Evolutionary conservation across 2,113 vertebrate species (phyloP), one percentile per base, ranked within the genome.

Genomic region (Alaudala cheleensis): DNA sequence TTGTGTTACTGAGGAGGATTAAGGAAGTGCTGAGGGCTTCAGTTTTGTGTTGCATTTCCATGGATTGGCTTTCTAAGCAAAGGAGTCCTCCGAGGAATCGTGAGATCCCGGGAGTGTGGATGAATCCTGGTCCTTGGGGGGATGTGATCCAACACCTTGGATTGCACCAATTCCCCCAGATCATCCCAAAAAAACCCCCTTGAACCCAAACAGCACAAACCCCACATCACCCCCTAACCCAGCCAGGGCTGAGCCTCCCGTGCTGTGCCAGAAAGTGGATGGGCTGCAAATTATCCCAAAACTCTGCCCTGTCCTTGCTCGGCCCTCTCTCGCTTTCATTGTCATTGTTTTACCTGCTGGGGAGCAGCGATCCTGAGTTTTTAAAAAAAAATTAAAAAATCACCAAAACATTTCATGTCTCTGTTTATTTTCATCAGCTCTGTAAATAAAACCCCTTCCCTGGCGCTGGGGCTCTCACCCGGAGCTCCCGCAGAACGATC

Each of bases 171-270:
- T 37, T 29, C 22, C 49, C n/a, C 34, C 51, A 33, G 34, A 31
- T 21, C 6, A 4, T 0, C 17, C 7, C 25, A 20, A 47, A 58
- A 29, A n/a, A 6, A 12, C 9, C 42, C 19, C 11, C 26, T 21
- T 22, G 45, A 58, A 19, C 2, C 8, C 37, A 49, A 31, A 7
- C 1, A 57, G 33, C 3, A 3, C 1, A 13, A 54, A 69, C 29
- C 6, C 10, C 10, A 2, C 1, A 16, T 1, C n/a, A 31, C 3
- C 28, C 53, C 39, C 3, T 0, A 7, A 13, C 14, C 1, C 20
- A 44, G 14, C 49, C 26, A 6, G 45, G n/a, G 37, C 34, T 18
- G 21, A 3, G 28, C 12, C 37, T 53, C 23, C 57, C 29, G 9
- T 15, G 31, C 66, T 4, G 12, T 0, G 14, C 11, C n/a, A 53